Conservation (phyloP, 2,113 vertebrate genomes). For the Poeciliopsis prolifica region DNA sequence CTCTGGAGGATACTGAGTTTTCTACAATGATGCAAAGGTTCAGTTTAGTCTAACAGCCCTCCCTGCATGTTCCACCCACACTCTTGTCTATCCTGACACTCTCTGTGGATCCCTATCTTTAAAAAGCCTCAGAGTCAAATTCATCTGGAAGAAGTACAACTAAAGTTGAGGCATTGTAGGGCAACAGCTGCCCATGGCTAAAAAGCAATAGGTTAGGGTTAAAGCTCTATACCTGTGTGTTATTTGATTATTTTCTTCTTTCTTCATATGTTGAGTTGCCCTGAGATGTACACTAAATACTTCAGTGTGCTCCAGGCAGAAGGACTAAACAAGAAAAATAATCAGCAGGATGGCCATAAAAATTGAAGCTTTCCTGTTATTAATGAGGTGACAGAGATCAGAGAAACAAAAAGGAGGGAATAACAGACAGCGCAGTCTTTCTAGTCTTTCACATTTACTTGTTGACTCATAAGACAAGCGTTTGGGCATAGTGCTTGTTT, state of each 20-base stretch:
- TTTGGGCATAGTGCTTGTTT: not conserved
- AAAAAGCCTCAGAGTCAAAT: slow-evolving; percentile 29
- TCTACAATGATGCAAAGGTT: slow-evolving; percentile 31
- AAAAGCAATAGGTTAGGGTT: slow-evolving; percentile 4
- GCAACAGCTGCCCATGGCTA: slow-evolving; percentile 37
- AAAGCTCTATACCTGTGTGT: slow-evolving; percentile 30
- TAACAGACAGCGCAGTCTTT: not conserved
- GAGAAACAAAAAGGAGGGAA: not conserved
- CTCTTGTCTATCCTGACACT: slow-evolving; percentile 56
- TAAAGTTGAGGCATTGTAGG: slow-evolving; percentile 35
- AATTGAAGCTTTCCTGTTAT: slow-evolving; percentile 3
- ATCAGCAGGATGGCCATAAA: not conserved
- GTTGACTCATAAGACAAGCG: not conserved
- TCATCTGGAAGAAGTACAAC: slow-evolving; percentile 47
- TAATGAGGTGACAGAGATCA: not conserved
- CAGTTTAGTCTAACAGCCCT: slow-evolving; percentile 35
- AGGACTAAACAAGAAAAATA: slow-evolving; percentile 11
- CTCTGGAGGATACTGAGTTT: slow-evolving; percentile 12
- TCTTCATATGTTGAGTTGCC: slow-evolving; percentile 16
- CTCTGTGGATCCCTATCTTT: slow-evolving; percentile 31
- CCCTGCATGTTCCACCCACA: not conserved
- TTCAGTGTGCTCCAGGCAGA: slow-evolving; percentile 28
- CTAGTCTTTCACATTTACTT: not conserved
- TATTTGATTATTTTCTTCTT: slow-evolving; percentile 11
- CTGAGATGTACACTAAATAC: slow-evolving; percentile 30